Percentiles rank a stretch among this genome's conserved stretches.
phyloP scores from a whole-genome alignment of 2,888 invertebrate genomes.

The Hyposoter dolosus region DNA sequence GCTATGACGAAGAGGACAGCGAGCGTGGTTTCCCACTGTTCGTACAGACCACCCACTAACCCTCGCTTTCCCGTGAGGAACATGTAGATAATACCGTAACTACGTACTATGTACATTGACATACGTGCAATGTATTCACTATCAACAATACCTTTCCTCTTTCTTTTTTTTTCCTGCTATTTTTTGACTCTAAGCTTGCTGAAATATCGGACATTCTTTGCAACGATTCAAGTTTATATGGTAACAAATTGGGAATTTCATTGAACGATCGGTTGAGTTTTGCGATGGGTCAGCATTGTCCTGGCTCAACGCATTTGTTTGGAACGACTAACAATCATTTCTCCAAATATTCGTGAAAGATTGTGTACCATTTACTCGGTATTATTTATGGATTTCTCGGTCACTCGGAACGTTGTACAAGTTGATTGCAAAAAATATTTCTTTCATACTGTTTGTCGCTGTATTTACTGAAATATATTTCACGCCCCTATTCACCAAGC shows the following conservation, averaged over 20 bases:
- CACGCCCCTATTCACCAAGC: conserved; percentile 35
- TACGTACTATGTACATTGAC: conserved; percentile 33
- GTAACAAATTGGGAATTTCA: background rate
- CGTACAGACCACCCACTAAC: conserved; percentile 53
- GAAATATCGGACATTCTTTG: background rate
- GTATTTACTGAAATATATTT: conserved; percentile 44
- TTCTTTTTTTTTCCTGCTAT: background rate
- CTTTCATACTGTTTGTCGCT: background rate
- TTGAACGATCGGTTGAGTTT: background rate
- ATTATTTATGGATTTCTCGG: background rate
- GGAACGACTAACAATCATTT: background rate
- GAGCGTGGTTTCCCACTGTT: conserved; percentile 60
- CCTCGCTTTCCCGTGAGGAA: conserved; percentile 31
- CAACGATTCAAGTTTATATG: background rate
- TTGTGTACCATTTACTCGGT: background rate
- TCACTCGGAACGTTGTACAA: background rate
- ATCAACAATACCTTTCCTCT: background rate
- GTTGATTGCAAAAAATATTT: conserved; percentile 12
- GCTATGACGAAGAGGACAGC: conserved; percentile 68
- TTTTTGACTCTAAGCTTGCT: background rate
- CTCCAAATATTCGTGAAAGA: background rate
- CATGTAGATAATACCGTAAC: conserved; percentile 17
- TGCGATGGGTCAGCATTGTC: no score
- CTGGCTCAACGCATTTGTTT: no score
- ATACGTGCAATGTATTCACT: conserved; percentile 5